Conservation (phyloP, 2,888 invertebrate genomes). For the Dynastes hyllus region DNA sequence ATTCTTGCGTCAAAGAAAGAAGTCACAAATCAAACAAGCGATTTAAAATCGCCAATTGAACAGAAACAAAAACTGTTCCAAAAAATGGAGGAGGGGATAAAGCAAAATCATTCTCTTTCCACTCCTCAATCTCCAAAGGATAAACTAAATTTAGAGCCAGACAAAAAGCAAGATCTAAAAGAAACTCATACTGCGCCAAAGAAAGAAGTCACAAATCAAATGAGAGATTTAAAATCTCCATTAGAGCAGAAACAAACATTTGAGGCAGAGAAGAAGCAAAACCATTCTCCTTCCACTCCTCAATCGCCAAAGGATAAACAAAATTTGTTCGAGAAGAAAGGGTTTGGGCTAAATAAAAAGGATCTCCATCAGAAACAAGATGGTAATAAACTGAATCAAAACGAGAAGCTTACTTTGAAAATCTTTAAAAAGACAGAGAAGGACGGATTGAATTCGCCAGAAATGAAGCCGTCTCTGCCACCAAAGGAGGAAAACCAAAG, state of each 20-base stretch:
- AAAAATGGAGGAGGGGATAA: no score
- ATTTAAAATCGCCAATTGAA: neutral
- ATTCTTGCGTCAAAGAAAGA: neutral
- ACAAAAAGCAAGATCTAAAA: no score
- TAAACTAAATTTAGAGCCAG: constrained; percentile 16
- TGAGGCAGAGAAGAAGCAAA: no score
- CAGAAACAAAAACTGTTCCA: no score
- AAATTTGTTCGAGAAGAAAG: constrained; percentile 2
- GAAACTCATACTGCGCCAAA: no score
- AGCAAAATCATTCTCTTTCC: no score
- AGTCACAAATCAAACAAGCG: neutral
- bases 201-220: neutral
- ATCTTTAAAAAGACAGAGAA: constrained; percentile 7
- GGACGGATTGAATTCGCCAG: constrained; percentile 27
- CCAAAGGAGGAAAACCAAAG: constrained; percentile 62
- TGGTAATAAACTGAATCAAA: neutral
- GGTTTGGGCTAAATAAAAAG: neutral
- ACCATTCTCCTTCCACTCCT: no score
- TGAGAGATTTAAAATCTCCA: neutral
- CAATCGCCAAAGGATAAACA: constrained; percentile 33
- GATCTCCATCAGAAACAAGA: no score
- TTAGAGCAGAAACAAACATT: no score
- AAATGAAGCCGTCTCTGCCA: constrained; percentile 51
- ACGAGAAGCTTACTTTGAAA: constrained; percentile 35
- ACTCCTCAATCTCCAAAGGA: constrained; percentile 6